Base-by-base conservation (phyloP, 2,888 invertebrate species). In the Odiellus spinosus region DNA sequence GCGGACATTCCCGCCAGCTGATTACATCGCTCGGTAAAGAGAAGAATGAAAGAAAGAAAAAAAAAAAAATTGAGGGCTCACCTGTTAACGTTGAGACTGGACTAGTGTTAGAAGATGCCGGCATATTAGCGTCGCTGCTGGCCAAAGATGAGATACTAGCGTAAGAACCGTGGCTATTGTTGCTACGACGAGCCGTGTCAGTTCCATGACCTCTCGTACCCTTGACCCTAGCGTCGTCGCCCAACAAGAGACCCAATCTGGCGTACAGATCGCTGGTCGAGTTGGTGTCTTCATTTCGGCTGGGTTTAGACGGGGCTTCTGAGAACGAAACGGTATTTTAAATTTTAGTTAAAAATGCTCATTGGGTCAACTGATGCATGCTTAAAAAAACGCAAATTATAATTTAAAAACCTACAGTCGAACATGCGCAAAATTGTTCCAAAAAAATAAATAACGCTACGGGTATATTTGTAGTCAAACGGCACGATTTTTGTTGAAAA, bases 71-170 rank as follows among this genome's bases (percentile, higher is more conserved):
- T 12, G 35, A 19, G 11, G 35, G 26, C 46, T 47, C 51, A 71
- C 71, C 86, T 3, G 86, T 86, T 38, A 87, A 69, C 0, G 86
- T 87, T 21, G 86, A 86, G n/a, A 87, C 79, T 45, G 86, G 86
- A 63, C 86, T 86, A 34, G 84, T 83, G 59, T 85, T 85, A 48
- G 79, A 79, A 20, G 84, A 81, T 43, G 80, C 76, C 44, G 82
- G 71, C 1, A 80, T 78, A 54, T 77, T 76, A 1, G 71, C 68
- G 50, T 73, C 74, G 49, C 72, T 69, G 49, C 72, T 73, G 33
- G 71, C 71, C 47, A 74, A 56, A 14, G 74, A 73, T 41, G 73
- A 72, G 49, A 72, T 70, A 19, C 72, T 72, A 17, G 70, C 68
- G 52, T 64, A 65, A 2, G 63, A 63, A 46, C 66, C 66, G 40